phyloP scores from a whole-genome alignment of 2,888 invertebrate species.

The Lasioglossum malachurum region DNA sequence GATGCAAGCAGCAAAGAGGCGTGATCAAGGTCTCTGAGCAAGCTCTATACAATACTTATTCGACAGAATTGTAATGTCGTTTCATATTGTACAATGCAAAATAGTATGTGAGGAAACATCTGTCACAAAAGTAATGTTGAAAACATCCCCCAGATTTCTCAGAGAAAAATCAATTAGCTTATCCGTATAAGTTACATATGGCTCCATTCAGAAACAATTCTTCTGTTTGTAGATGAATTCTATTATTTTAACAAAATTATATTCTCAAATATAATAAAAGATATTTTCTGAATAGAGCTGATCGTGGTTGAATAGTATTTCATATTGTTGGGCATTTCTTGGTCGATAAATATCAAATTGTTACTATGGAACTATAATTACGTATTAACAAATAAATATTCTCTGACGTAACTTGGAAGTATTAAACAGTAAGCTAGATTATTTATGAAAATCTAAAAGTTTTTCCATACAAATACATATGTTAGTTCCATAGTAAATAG shows the following conservation, averaged over 20 bases:
- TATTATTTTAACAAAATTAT: neutral
- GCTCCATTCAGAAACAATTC: constrained; percentile 51
- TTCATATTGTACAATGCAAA: constrained; percentile 10
- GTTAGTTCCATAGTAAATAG: constrained; percentile 67
- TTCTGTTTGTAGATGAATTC: neutral
- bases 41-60: constrained; percentile 64
- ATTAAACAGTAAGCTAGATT: constrained; percentile 17
- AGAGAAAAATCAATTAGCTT: constrained; percentile 20
- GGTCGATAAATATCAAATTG: constrained; percentile 74
- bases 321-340: constrained; percentile 82
- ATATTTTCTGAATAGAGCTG: constrained; percentile 54
- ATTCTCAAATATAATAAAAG: neutral
- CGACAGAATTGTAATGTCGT: constrained; percentile 39
- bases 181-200: constrained; percentile 20
- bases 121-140: constrained; percentile 11
- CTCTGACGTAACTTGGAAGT: neutral
- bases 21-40: constrained; percentile 81
- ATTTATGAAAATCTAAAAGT: neutral
- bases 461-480: neutral
- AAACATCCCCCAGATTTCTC: constrained; percentile 26
- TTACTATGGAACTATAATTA: constrained; percentile 75
- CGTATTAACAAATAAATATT: neutral
- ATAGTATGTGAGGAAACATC: constrained; percentile 16
- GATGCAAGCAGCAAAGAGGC: constrained; percentile 71
- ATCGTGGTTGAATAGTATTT: constrained; percentile 42